A percentile compares a stretch with the other conserved stretches of the same genome.
phyloP scores from a whole-genome alignment of 1,140 invertebrate species.

The Atta colombica region DNA sequence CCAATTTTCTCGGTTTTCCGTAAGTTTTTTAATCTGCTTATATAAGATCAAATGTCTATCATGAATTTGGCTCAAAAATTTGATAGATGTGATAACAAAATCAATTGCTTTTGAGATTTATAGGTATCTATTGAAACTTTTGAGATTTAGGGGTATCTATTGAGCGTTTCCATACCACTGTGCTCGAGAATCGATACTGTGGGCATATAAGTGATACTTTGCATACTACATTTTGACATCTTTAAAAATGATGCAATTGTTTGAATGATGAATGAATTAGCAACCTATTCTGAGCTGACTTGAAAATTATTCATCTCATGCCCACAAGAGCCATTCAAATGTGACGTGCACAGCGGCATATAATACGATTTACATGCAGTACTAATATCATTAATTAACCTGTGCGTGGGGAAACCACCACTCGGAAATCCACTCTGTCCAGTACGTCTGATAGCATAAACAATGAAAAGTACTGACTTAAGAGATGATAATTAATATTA shows the following conservation, averaged over 20 bases:
- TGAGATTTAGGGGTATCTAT: conserved; percentile 65
- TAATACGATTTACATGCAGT: conserved; percentile 81
- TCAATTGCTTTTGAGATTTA: conserved; percentile 70
- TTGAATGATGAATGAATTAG: conserved; percentile 68
- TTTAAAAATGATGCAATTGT: neutral
- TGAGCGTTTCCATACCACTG: conserved; percentile 71
- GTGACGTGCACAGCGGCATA: conserved; percentile 75
- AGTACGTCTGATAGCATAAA: conserved; percentile 82
- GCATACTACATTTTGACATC: conserved; percentile 22
- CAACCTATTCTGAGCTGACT: conserved; percentile 64
- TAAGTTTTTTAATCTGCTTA: conserved; percentile 82
- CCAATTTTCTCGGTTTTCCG: conserved; percentile 74
- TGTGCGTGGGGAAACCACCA: conserved; percentile 83
- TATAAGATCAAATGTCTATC: conserved; percentile 79
- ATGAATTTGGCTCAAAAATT: conserved; percentile 81
- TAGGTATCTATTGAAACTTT: conserved; percentile 65
- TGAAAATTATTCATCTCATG: conserved; percentile 79
- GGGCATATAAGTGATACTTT: conserved; percentile 70
- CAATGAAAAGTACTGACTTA: conserved; percentile 65
- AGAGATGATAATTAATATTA: conserved; percentile 33
- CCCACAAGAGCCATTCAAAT: conserved; percentile 78
- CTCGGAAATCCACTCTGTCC: conserved; percentile 84
- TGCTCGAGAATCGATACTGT: conserved; percentile 78
- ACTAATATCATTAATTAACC: conserved; percentile 85
- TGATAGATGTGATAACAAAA: conserved; percentile 61